Evolutionary conservation across 2,888 invertebrate genomes (phyloP).

Genomic region (Invenusta paracnida): DNA sequence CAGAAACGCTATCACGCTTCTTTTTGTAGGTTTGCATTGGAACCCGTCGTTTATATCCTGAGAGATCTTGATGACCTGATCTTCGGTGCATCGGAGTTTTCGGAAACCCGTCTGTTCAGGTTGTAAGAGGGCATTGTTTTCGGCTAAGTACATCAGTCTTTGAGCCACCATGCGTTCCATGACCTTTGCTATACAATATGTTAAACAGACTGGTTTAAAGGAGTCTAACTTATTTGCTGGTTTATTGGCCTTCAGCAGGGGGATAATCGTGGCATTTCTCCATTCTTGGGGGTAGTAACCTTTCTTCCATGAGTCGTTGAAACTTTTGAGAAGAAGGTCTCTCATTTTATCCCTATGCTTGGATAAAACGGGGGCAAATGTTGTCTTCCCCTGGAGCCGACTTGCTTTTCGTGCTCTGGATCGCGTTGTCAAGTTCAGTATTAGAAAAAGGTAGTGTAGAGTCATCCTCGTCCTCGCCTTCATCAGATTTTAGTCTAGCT

Average conservation of each 20-base stretch:
- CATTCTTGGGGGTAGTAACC: not conserved
- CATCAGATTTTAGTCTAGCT: not conserved
- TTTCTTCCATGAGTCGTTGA: not conserved
- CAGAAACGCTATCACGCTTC: not conserved
- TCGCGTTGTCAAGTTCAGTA: not conserved
- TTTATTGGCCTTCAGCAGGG: not conserved
- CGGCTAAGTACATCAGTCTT: not conserved
- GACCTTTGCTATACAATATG: not conserved
- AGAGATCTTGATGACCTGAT: not conserved
- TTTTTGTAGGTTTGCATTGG: not conserved
- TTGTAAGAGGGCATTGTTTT: not conserved
- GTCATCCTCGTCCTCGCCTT: not conserved
- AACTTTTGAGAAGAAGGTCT: not conserved
- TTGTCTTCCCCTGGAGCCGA: not conserved
- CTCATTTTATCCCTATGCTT: not conserved
- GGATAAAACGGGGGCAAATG: not conserved
- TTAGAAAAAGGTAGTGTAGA: not conserved
- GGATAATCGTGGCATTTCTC: not conserved
- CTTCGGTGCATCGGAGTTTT: not conserved
- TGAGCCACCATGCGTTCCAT: not conserved
- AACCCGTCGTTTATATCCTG: not conserved
- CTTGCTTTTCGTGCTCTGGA: not conserved
- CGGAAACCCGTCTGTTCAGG: not conserved
- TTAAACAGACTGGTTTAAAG: not conserved
- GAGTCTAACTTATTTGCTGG: not conserved